Evolutionary conservation across 1,140 invertebrate genomes (phyloP), one percentile per base, ranked within the genome.

Genomic region (Laupala kohalensis): DNA sequence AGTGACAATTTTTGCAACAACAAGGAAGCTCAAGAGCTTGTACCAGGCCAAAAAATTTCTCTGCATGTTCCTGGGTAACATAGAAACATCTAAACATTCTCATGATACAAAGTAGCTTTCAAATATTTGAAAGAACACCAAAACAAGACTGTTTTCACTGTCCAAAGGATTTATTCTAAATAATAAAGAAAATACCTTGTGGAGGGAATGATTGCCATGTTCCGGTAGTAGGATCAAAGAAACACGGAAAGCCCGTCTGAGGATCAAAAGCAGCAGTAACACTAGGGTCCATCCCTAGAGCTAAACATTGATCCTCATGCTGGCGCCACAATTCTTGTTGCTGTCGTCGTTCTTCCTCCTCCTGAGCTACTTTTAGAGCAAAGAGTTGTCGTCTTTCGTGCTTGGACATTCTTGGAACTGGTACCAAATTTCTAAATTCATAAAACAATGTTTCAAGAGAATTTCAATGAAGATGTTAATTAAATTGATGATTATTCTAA

Each of bases 331-430:
- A 78, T 77, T 88, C 84, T 75, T 88, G 81, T 73, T 88, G 85
- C 72, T 87, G 85, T 64, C 84, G 77, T 13, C 86, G 78, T 73
- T 79, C 76, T 30, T 79, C 77, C 75, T 88, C 85, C 72, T 90
- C 87, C 73, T 89, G 84, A 15, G 89, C 88, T 29, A 90, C 87
- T 82, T 92, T 88, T 23, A 88, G 79, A 25, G 90, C 92, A 81
- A 94, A 95, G 68, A 90, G 79, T 76, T 91, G 87, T 28, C 93
- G 79, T 5, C 91, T 79, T 76, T 92, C 87, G 67, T 88, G 85
- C 79, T 92, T 92, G 0, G 85, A 84, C 77, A 90, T 80, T 69
- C 82, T 82, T 26, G 70, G 70, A 25, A 71, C 27, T 23, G 70
- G 70, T 13, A 71, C 63, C 53, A 71, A 19, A 6, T 29, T 65